These are phyloP conservation scores for Mormyrus iriodes DNA, from an alignment of 2,113 vertebrate species.

Conservation along the genomic window DNA sequence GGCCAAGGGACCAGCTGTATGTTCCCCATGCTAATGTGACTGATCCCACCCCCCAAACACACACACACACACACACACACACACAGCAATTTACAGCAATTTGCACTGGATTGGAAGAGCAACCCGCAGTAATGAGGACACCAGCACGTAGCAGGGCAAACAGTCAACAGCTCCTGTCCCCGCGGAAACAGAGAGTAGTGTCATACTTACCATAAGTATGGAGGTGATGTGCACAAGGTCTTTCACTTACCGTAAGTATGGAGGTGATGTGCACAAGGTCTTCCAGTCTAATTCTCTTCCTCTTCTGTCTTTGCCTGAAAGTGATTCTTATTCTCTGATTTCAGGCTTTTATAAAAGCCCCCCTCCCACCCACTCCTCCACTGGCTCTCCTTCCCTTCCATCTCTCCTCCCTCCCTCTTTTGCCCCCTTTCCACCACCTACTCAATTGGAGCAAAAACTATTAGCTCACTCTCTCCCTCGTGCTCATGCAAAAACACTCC, in stretches of 20 bases:
- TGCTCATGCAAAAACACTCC: conserved; percentile 26
- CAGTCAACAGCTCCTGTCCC: not conserved
- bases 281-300: conserved; percentile 7
- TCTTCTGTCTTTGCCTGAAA: conserved; percentile 35
- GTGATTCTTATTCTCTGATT: conserved; percentile 45
- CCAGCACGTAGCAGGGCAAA: not conserved
- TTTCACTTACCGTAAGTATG: not conserved
- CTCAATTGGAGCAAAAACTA: conserved; percentile 45
- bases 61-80: not conserved
- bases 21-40: no score
- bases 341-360: conserved; percentile 56
- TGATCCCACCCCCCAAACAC: not conserved
- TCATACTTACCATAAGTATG: not conserved
- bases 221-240: not conserved
- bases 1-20: not conserved
- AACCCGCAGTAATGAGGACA: not conserved
- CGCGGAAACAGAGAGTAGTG: not conserved
- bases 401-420: conserved; percentile 49
- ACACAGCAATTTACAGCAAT: not conserved
- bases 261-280: conserved; percentile 20
- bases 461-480: conserved; percentile 53
- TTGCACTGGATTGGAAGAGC: not conserved
- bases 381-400: not conserved
- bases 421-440: conserved; percentile 41
- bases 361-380: conserved; percentile 34